Conservation (phyloP, 1,140 invertebrate species). For the Polyergus mexicanus region DNA sequence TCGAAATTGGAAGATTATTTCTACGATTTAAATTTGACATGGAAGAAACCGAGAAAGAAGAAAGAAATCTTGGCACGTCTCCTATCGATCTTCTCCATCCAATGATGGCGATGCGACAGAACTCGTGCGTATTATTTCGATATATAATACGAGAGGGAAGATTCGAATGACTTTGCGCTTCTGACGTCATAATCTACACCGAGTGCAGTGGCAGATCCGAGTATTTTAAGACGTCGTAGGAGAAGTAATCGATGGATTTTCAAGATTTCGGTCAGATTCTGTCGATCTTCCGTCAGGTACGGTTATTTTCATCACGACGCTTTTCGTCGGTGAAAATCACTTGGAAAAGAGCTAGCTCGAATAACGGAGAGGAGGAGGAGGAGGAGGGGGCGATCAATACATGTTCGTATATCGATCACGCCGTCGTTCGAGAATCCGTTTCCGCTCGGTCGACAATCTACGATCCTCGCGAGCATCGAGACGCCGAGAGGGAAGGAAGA, state of each 20-base stretch:
- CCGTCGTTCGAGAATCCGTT: slow-evolving; percentile 55
- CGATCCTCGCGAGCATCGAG: slow-evolving; percentile 45
- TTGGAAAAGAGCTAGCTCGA: slow-evolving; percentile 71
- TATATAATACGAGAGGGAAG: neutral
- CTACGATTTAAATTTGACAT: neutral
- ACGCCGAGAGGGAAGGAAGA: neutral
- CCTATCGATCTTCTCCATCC: neutral
- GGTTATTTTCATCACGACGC: slow-evolving; percentile 23
- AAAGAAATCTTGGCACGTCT: neutral
- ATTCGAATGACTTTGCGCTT: slow-evolving; percentile 4
- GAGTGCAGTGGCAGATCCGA: neutral
- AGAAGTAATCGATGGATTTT: slow-evolving; percentile 7
- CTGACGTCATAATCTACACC: neutral
- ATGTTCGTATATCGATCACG: slow-evolving; percentile 51
- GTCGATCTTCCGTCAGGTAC: neutral
- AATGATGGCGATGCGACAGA: neutral
- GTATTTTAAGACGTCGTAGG: neutral
- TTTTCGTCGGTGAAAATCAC: slow-evolving; percentile 54
- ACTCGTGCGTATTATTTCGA: too few relatives aligned
- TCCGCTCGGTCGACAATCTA: slow-evolving; percentile 63
- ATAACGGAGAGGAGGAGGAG: slow-evolving; percentile 38
- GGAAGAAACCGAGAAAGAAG: neutral
- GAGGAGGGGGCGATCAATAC: slow-evolving; percentile 66
- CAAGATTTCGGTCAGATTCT: slow-evolving; percentile 33
- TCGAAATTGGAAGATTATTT: neutral